These are phyloP conservation scores for Sesia apiformis DNA, from an alignment of 2,888 invertebrate species.

Conservation along the genomic window DNA sequence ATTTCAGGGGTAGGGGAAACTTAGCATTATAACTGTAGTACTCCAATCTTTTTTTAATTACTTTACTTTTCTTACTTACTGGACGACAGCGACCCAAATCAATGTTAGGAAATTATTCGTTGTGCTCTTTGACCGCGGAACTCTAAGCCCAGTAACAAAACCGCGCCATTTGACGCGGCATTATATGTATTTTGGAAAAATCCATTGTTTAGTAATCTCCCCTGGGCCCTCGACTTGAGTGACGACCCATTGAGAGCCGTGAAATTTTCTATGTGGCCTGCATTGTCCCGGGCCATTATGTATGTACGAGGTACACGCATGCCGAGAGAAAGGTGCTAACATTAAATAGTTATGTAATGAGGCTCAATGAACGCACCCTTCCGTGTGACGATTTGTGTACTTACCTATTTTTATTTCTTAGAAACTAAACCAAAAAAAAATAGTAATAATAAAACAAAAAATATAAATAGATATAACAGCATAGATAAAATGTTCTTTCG, in stretches of 20 bases:
- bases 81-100: too few relatives aligned
- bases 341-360: constrained; percentile 50
- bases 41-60: too few relatives aligned
- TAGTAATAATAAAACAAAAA: too few relatives aligned
- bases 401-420: too few relatives aligned
- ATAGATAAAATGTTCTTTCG: too few relatives aligned
- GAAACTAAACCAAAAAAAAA: too few relatives aligned
- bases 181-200: constrained; percentile 73
- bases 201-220: constrained; percentile 71
- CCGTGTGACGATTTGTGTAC: neutral
- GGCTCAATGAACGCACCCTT: constrained; percentile 22
- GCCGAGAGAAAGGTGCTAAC: constrained; percentile 45
- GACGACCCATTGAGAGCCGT: constrained; percentile 43
- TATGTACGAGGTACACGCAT: constrained; percentile 26
- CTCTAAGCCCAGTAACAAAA: constrained; percentile 50
- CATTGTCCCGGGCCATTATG: constrained; percentile 34
- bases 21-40: too few relatives aligned
- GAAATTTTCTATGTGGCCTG: constrained; percentile 35
- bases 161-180: constrained; percentile 65
- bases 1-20: too few relatives aligned
- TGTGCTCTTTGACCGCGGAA: constrained; percentile 19
- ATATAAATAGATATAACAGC: too few relatives aligned
- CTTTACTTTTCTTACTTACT: too few relatives aligned
- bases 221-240: constrained; percentile 47
- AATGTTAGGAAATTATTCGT: too few relatives aligned